Evolutionary conservation across 2,888 invertebrate genomes (phyloP), one percentile per base, ranked within the genome.

Genomic region (Oeneis ivallda): DNA sequence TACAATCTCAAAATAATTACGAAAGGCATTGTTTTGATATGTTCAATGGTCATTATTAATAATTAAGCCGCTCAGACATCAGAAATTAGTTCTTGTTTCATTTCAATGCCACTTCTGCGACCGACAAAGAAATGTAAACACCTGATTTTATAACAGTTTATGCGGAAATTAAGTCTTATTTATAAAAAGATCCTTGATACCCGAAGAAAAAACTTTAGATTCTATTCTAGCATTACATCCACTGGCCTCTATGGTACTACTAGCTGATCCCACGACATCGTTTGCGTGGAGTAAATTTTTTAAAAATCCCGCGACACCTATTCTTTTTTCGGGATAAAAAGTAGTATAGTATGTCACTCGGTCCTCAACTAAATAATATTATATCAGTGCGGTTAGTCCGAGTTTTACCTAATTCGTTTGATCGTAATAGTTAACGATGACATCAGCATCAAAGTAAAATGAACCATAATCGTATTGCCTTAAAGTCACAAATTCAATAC

Each of bases 151-250:
- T 59, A 65, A 59, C 53, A 49, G 47, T 56, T 41, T 34, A 62
- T 47, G 62, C 59, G 62, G 65, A 68, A 62, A 58, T 65, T 49
- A 67, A 49, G 50, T 62, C 58, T 65, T 62, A 65, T 65, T 65
- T 63, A 62, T 62, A 49, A n/a, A 43, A 32, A 58, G 34, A 62
- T 66, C 62, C 66, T 66, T 63, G 66, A 47, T 62, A 58, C 37
- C 9, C 54, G 43, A 58, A 41, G 53, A 49, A 49, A 11, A 26
- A 0, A 39, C 26, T 41, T 62, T 59, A 57, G 56, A 43, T 43
- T 43, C 5, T 26, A 26, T 43, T 43, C 41, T 43, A 11, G 41
- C 13, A 13, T 26, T 4, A 26, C 26, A 26, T 26, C 26, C 26
- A 26, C 5, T 26, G 26, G 26, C 26, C 26, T 26, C 26, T 26